Base-by-base conservation (phyloP, 1,140 invertebrate species). In the Leptonema lineaticorne region DNA sequence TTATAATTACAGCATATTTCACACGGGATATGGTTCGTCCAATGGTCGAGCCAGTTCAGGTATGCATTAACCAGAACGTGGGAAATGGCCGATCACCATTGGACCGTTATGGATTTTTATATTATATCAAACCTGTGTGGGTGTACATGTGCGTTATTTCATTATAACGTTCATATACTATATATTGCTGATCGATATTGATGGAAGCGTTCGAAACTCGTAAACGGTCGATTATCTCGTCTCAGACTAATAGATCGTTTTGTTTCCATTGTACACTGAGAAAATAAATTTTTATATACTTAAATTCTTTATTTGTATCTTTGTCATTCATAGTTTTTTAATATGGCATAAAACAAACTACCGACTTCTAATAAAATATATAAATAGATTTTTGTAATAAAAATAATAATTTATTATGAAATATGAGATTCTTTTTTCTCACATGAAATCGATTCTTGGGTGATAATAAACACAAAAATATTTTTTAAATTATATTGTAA, bases 1-100 rank as follows among this genome's bases (percentile, higher is more conserved):
- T 62, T 62, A 62, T 62, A 62, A 62, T 62, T 62, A 62, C 59
- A 62, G 37, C 59, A 62, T 62, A 62, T 62, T 62, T 62, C 59
- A 62, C 59, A 62, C 59, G 59, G 59, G 29, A 37, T 27, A 41
- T 53, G 50, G 29, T 37, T 62, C 18, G 59, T 33, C 59, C 59
- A 62, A 62, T 62, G 30, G 50, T 37, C 59, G 30, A 37, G 26
- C 26, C 20, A 4, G 59, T 24, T 33, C 59, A 62, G 59, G 59
- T 62, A 62, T 62, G 59, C 33, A 62, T 62, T 62, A 62, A 33
- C 29, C 59, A 62, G 22, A 62, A 62, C 59, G 59, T 62, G 59
- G 59, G 59, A 62, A 62, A 62, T 62, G 59, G 29, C 30, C 30
- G 59, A 62, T 62, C 59, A 62, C 59, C 18, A 64, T 53, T 56